Base-by-base conservation (phyloP, 2,797 vertebrate species). In the Hoplostethus mediterraneus region DNA sequence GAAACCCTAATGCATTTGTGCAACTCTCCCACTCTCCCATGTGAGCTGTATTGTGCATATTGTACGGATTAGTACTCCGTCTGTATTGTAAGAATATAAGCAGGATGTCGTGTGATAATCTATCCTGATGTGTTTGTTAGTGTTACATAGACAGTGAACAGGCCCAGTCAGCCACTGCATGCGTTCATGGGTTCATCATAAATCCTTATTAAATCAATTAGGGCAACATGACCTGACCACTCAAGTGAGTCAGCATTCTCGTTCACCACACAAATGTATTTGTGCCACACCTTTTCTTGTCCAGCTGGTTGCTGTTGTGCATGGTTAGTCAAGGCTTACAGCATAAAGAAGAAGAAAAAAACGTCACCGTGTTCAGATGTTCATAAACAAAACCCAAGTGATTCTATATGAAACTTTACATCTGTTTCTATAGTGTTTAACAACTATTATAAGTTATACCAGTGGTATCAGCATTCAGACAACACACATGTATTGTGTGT, bases 161-260 rank as follows among this genome's bases (percentile, higher is more conserved):
- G n/a, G 6, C 7, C 5, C 14, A 45, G 4, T 33, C 16, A 47
- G 16, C 30, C 6, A 6, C 36, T 9, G n/a, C 2, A 11, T 31
- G 28, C 16, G 30, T 47, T 44, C n/a, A 53, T 42, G 47, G 33
- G 17, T n/a, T 48, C 40, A 7, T 44, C 55, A 62, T 17, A 9
- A 71, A 63, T 72, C 52, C 3, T 54, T 59, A 3, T 1, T 62
- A 58, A 85, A 77, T 61, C 57, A 63, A 75, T 84, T 54, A 74
- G 17, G 60, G 65, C 30, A 60, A 49, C 58, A 72, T 63, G 7
- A 72, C 9, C 13, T 45, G 12, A 28, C n/a, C n/a, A 1, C 25
- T 9, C 49, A 56, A 12, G 6, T 6, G 44, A 61, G 9, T 11
- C 28, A 30, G 53, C 3, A 1, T 21, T 11, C 21, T 25, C 12